phyloP scores from a whole-genome alignment of 2,113 vertebrate species.

The Penelope pileata region DNA sequence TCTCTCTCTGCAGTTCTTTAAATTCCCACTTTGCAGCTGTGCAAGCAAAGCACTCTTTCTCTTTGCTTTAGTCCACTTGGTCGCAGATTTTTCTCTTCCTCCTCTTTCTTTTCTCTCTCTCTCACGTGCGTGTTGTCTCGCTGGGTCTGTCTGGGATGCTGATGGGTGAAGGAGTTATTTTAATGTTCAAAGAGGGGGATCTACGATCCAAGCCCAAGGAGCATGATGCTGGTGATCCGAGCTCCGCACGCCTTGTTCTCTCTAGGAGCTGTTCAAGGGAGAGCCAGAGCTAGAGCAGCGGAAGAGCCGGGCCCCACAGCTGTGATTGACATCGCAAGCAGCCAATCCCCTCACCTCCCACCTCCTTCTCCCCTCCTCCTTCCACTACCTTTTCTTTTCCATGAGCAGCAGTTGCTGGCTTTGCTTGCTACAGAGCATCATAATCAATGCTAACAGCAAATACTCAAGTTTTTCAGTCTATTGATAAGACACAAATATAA shows the following conservation, averaged over 20 bases:
- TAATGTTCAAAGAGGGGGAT: slow-evolving; percentile 27
- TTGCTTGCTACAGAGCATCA: slow-evolving; percentile 42
- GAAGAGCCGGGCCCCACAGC: slow-evolving; percentile 63
- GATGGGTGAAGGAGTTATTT: slow-evolving; percentile 39
- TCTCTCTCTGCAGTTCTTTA: slow-evolving; percentile 66
- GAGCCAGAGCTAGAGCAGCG: slow-evolving; percentile 61
- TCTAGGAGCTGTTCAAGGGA: slow-evolving; percentile 68
- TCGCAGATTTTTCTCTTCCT: slow-evolving; percentile 62
- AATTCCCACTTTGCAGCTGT: slow-evolving; percentile 71
- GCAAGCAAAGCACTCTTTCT: slow-evolving; percentile 64
- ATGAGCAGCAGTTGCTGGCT: slow-evolving; percentile 37
- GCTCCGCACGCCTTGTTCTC: slow-evolving; percentile 71
- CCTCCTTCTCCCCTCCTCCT: slow-evolving; percentile 41
- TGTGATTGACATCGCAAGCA: slow-evolving; percentile 33
- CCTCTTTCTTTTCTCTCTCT: slow-evolving; percentile 25
- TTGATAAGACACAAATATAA: slow-evolving; percentile 5
- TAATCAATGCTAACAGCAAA: slow-evolving; percentile 22
- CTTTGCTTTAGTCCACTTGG: slow-evolving; percentile 66
- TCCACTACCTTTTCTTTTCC: slow-evolving; percentile 64
- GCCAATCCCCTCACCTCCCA: slow-evolving; percentile 52
- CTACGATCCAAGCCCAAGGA: slow-evolving; percentile 65
- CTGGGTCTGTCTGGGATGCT: slow-evolving; percentile 40
- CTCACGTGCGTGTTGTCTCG: not conserved
- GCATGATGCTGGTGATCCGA: slow-evolving; percentile 71
- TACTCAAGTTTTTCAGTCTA: slow-evolving; percentile 1